Evolutionary conservation across 2,113 vertebrate genomes (phyloP).

Genomic region (Mystacornis crossleyi): DNA sequence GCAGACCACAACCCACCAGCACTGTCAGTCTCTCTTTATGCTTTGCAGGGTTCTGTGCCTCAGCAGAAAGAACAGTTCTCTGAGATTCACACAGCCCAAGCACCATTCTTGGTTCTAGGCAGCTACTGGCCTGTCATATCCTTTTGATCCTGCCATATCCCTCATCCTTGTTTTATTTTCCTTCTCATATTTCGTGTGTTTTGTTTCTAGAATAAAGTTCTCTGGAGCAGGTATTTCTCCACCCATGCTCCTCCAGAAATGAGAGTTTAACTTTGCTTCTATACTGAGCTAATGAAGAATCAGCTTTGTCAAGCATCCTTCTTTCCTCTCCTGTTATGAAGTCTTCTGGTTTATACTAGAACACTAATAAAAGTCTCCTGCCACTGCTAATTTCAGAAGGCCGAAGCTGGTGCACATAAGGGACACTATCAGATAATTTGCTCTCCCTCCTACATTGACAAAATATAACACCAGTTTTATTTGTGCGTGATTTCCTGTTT

Average conservation of each 20-base stretch:
- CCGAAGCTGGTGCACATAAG: not conserved
- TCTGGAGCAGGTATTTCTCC: not conserved
- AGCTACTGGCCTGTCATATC: not conserved
- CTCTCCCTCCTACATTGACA: not conserved
- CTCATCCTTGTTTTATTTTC: not conserved
- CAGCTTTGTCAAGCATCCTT: not conserved
- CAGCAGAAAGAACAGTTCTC: not conserved
- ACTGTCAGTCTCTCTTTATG: not conserved
- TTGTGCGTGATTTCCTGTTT: constrained; percentile 39
- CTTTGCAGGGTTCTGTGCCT: not conserved
- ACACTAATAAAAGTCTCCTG: not conserved
- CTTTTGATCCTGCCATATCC: not conserved
- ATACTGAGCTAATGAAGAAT: not conserved
- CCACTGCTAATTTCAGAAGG: not conserved
- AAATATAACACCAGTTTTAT: not conserved
- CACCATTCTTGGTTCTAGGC: not conserved
- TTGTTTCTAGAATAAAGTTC: not conserved
- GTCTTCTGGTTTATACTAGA: not conserved
- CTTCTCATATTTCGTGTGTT: not conserved
- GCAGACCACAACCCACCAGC: not conserved
- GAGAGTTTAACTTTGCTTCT: not conserved
- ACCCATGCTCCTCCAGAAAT: not conserved
- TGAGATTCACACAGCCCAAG: not conserved
- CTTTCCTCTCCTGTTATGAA: not conserved
- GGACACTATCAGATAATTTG: not conserved